These are phyloP conservation scores for Alloscopus bannaensis DNA, from an alignment of 2,888 invertebrate genomes.

Conservation along the genomic window DNA sequence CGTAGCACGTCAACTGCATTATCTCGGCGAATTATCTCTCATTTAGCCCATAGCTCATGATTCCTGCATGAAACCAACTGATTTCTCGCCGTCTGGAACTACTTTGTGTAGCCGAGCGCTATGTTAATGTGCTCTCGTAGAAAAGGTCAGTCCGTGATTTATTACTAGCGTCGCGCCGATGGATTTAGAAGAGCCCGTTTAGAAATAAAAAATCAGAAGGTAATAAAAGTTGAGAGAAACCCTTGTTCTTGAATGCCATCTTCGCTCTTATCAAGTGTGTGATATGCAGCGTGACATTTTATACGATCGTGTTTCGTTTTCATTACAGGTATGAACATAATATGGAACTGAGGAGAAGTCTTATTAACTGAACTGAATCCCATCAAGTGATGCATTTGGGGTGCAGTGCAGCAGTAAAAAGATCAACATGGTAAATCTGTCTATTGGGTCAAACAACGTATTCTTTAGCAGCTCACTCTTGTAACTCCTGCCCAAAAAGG, in stretches of 20 bases:
- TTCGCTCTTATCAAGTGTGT: conserved; percentile 19
- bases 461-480: too few relatives aligned
- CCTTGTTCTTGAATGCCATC: conserved; percentile 31
- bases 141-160: conserved; percentile 45
- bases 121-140: conserved; percentile 52
- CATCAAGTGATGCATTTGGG: too few relatives aligned
- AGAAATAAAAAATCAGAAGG: too few relatives aligned
- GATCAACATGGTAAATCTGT: not conserved
- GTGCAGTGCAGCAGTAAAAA: not conserved
- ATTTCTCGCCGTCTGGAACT: not conserved
- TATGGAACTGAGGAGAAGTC: too few relatives aligned
- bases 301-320: not conserved
- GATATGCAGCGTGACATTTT: conserved; percentile 22
- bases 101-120: too few relatives aligned
- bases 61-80: too few relatives aligned
- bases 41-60: too few relatives aligned
- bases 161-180: conserved; percentile 1
- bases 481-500: conserved; percentile 42
- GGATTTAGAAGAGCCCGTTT: not conserved
- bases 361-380: too few relatives aligned
- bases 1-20: too few relatives aligned
- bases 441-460: conserved; percentile 42
- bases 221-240: conserved; percentile 29
- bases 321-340: not conserved
- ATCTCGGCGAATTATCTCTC: too few relatives aligned